Conservation (phyloP, 2,797 vertebrate genomes). For the Sebastes taczanowskii region DNA sequence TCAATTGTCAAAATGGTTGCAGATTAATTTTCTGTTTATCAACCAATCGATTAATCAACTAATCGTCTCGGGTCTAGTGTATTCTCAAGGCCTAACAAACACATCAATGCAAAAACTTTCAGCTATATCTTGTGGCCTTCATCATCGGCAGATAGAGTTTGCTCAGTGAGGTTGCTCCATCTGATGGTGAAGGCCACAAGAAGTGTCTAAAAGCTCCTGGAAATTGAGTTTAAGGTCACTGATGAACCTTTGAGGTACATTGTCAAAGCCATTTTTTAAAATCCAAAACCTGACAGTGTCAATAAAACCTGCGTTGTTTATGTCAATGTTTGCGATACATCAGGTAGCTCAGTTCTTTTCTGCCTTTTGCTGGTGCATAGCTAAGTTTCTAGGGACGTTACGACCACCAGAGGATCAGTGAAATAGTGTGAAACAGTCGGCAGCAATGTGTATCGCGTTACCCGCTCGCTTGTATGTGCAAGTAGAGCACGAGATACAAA, state of each 20-base stretch:
- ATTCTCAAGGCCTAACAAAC: too few species aligned
- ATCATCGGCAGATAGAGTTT: too few species aligned
- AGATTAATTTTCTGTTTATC: too few species aligned
- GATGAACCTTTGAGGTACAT: background rate
- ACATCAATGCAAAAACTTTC: too few species aligned
- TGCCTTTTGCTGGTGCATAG: background rate
- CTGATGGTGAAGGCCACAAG: too few species aligned
- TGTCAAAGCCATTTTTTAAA: background rate
- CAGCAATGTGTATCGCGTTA: background rate
- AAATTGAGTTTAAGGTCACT: background rate
- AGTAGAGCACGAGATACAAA: background rate
- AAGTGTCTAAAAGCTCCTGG: background rate
- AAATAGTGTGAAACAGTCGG: background rate
- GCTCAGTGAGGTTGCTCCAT: too few species aligned
- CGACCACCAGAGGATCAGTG: background rate
- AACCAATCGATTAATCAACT: too few species aligned
- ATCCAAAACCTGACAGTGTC: background rate
- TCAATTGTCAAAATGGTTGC: too few species aligned
- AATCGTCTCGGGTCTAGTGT: too few species aligned
- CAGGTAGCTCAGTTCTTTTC: background rate
- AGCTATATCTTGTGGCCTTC: too few species aligned
- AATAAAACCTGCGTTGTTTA: background rate
- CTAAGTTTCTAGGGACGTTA: accelerated
- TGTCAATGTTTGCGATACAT: background rate
- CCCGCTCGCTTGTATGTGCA: background rate